Evolutionary conservation across 2,888 invertebrate genomes (phyloP).

Genomic region (Serripes groenlandicus): DNA sequence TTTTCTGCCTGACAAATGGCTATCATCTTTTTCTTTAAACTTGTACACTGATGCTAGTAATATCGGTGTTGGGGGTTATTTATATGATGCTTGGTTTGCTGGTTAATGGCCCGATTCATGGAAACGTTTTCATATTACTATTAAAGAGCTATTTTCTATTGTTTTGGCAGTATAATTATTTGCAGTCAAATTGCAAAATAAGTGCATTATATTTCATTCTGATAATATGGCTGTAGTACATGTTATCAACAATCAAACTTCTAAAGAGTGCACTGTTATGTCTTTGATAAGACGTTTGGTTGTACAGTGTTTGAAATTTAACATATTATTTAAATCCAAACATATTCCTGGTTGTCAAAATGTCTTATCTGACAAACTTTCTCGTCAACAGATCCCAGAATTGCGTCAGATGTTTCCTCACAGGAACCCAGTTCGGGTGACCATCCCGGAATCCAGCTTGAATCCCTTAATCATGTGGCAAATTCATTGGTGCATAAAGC

Average conservation of each 20-base stretch:
- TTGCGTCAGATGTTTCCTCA: slow-evolving; percentile 38
- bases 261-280: slow-evolving; percentile 44
- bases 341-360: slow-evolving; percentile 49
- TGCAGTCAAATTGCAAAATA: slow-evolving; percentile 23
- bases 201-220: slow-evolving; percentile 40
- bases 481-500: background rate
- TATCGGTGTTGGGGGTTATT: slow-evolving; percentile 3
- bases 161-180: slow-evolving; percentile 54
- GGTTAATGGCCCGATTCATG: slow-evolving; percentile 18
- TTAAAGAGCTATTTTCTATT: slow-evolving; percentile 61
- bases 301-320: slow-evolving; percentile 35
- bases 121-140: slow-evolving; percentile 33
- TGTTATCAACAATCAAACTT: slow-evolving; percentile 52
- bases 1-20: slow-evolving; percentile 28
- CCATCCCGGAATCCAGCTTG: slow-evolving; percentile 25
- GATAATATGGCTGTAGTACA: slow-evolving; percentile 58
- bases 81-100: slow-evolving; percentile 20
- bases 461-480: background rate
- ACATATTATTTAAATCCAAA: slow-evolving; percentile 31
- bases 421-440: slow-evolving; percentile 25
- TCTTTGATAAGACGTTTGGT: slow-evolving; percentile 49
- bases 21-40: slow-evolving; percentile 1
- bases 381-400: slow-evolving; percentile 53
- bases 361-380: slow-evolving; percentile 45
- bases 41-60: slow-evolving; percentile 51